A percentile compares a stretch with the other conserved stretches of the same genome.
Conservation (phyloP, 2,888 invertebrate species). For the Noctua fimbriata region DNA sequence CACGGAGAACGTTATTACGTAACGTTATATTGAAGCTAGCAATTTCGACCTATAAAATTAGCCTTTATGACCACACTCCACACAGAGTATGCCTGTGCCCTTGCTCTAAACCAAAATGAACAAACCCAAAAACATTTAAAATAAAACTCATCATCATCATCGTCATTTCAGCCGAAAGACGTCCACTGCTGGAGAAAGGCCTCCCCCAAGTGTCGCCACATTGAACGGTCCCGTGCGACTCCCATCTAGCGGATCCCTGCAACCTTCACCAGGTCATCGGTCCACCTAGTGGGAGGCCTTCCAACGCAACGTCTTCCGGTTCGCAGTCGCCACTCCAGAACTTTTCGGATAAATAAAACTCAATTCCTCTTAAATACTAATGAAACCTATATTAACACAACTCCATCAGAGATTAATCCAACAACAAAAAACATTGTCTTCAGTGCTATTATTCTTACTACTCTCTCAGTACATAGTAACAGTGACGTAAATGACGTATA, state of each 20-base stretch:
- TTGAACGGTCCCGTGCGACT: too few relatives aligned
- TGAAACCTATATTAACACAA: background rate
- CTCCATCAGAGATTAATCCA: background rate
- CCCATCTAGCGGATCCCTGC: too few relatives aligned
- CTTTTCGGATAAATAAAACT: too few relatives aligned
- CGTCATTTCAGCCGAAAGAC: too few relatives aligned
- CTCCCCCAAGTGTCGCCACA: too few relatives aligned
- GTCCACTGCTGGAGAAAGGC: too few relatives aligned
- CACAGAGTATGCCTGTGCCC: background rate
- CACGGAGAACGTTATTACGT: background rate
- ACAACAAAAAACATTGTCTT: background rate
- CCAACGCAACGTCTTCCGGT: too few relatives aligned
- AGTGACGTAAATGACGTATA: conserved; percentile 61
- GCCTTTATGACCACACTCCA: background rate
- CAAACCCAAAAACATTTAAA: background rate
- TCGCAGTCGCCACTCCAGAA: too few relatives aligned
- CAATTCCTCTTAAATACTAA: background rate
- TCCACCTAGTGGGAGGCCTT: too few relatives aligned
- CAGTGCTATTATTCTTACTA: conserved; percentile 16
- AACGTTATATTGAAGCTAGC: background rate
- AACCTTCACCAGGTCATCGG: too few relatives aligned
- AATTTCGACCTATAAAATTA: background rate
- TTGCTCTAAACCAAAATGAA: background rate
- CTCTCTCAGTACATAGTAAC: conserved; percentile 54
- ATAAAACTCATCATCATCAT: too few relatives aligned